A percentile compares a stretch with the other conserved stretches of the same genome.
phyloP scores from a whole-genome alignment of 2,888 invertebrate species.

The Sesia apiformis region DNA sequence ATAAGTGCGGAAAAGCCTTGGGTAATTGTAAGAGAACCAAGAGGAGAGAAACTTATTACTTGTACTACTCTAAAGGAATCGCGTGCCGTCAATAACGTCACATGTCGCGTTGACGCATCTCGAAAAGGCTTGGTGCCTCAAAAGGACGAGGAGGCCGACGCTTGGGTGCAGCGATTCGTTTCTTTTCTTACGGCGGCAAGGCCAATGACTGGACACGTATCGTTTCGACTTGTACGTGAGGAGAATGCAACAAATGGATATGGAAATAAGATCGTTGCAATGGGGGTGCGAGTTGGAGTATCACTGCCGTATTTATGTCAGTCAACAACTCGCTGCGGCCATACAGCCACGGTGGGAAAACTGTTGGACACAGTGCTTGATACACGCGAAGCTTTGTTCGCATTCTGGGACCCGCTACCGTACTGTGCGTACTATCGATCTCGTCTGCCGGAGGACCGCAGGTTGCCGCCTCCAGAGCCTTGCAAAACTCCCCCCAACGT shows the following conservation, averaged over 20 bases:
- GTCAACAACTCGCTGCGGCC: constrained; percentile 77
- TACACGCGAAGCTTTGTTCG: constrained; percentile 85
- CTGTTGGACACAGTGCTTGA: constrained; percentile 81
- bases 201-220: constrained; percentile 84
- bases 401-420: constrained; percentile 89
- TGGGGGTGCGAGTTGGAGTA: constrained; percentile 84
- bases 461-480: constrained; percentile 66
- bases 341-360: constrained; percentile 76
- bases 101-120: constrained; percentile 81
- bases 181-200: constrained; percentile 76
- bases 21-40: constrained; percentile 85
- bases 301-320: constrained; percentile 88
- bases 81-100: constrained; percentile 85
- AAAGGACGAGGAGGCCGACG: constrained; percentile 78
- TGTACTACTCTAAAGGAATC: constrained; percentile 89
- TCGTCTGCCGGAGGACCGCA: constrained; percentile 76
- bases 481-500: constrained; percentile 72
- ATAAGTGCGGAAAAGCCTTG: constrained; percentile 84
- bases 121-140: constrained; percentile 81
- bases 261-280: constrained; percentile 45
- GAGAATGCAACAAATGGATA: constrained; percentile 65
- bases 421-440: constrained; percentile 91
- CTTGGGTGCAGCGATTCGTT: constrained; percentile 84
- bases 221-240: constrained; percentile 82
- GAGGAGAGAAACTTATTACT: constrained; percentile 84